Conservation (phyloP, 2,113 vertebrate genomes). For the Spea bombifrons region DNA sequence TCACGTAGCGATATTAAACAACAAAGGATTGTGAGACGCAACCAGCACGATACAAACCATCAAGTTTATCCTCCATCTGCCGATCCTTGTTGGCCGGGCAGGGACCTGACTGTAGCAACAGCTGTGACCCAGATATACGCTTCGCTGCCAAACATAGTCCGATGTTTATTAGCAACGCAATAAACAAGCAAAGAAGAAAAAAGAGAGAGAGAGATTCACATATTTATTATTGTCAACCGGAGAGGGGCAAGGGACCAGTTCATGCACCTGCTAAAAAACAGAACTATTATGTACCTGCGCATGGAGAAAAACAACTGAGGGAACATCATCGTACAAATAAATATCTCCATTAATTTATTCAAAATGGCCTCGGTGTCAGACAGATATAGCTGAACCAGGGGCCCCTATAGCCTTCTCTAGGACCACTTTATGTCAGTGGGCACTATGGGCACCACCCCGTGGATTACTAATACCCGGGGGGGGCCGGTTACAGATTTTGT, state of each 20-base stretch:
- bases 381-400: neutral
- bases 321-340: neutral
- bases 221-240: constrained; percentile 45
- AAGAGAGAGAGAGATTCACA: constrained; percentile 28
- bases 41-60: constrained; percentile 9
- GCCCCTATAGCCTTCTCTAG: neutral
- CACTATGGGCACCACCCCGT: too few species aligned
- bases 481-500: too few species aligned
- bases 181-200: constrained; percentile 18
- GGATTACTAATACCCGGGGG: too few species aligned
- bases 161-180: constrained; percentile 44
- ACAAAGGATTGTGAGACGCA: constrained; percentile 1
- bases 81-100: constrained; percentile 36
- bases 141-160: constrained; percentile 41
- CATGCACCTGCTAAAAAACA: constrained; percentile 30
- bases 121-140: constrained; percentile 37
- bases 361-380: neutral
- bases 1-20: neutral
- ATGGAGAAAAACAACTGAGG: constrained; percentile 2
- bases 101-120: constrained; percentile 29
- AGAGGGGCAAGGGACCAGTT: constrained; percentile 31
- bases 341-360: neutral
- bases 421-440: too few species aligned
- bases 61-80: constrained; percentile 32
- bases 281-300: constrained; percentile 35